Base-by-base conservation (phyloP, 2,113 vertebrate species). In the Falco punctatus region DNA sequence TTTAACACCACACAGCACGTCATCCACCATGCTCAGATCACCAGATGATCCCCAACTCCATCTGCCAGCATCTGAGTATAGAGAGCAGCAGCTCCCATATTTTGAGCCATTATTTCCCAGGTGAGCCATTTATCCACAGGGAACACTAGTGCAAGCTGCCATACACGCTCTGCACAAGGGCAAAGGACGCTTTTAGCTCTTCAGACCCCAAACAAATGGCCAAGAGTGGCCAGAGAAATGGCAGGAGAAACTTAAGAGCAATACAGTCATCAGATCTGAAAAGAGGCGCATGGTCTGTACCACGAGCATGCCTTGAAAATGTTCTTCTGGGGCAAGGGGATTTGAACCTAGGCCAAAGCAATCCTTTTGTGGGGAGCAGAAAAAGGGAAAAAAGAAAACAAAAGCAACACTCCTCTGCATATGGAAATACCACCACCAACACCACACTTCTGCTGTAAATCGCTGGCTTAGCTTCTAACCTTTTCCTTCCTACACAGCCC, bases 91-190 rank as follows among this genome's bases (percentile, higher is more conserved):
- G 75, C 64, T 90, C 65, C 54, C 0, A 0, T 38, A 15, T 66
- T 84, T 12, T 19, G 21, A 83, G 78, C 55, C 21, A 2, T 77
- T 62, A 79, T 91, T 87, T 81, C 90, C 92, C 88, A 90, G 52
- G 85, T 93, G 90, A 71, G 79, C 27, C 46, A 16, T 70, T 71
- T 75, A 54, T 16, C 66, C 85, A 24, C 48, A 21, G 84, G 81
- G 61, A 90, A 20, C 70, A 23, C 44, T 27, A 33, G 17, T 21
- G 75, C 89, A 81, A 90, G 86, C 88, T 87, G 74, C 93, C 0
- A 0, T 2, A 26, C 4, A 0, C 0, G 3, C 57, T 66, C 46
- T 15, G 64, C 15, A 3, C 0, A 0, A 44, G 83, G 58, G 71
- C 54, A 59, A 38, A 77, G 59, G 44, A 83, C 1, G 1, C 72